phyloP scores from a whole-genome alignment of 2,888 invertebrate genomes.

The Pyrocoelia pectoralis region DNA sequence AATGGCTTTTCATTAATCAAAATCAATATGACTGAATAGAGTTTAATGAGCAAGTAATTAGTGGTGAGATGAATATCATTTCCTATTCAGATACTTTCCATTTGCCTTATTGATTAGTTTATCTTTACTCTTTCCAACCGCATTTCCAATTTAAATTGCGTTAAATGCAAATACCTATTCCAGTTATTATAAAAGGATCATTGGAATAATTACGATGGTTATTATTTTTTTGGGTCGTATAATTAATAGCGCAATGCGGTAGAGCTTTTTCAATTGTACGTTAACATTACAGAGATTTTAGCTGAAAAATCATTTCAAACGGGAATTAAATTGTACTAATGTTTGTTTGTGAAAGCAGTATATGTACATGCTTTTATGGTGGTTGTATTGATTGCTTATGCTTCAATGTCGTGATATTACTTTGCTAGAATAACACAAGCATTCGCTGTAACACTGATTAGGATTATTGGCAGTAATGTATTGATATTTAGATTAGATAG shows the following conservation, averaged over 20 bases:
- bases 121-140: background rate
- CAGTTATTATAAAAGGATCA: too few relatives aligned
- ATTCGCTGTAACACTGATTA: background rate
- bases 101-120: background rate
- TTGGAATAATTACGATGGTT: background rate
- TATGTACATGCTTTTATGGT: too few relatives aligned
- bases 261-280: too few relatives aligned
- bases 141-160: background rate
- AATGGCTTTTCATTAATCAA: background rate
- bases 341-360: too few relatives aligned
- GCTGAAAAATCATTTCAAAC: too few relatives aligned
- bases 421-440: background rate
- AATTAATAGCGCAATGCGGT: background rate
- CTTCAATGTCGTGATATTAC: background rate
- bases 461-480: too few relatives aligned
- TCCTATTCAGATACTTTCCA: background rate
- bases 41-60: background rate
- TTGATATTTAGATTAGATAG: too few relatives aligned
- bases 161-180: too few relatives aligned
- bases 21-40: background rate
- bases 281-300: too few relatives aligned
- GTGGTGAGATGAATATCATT: background rate
- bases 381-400: background rate
- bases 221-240: background rate
- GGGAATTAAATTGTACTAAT: too few relatives aligned